Evolutionary conservation across 2,888 invertebrate genomes (phyloP).

Genomic region (Acrobasis suavella): DNA sequence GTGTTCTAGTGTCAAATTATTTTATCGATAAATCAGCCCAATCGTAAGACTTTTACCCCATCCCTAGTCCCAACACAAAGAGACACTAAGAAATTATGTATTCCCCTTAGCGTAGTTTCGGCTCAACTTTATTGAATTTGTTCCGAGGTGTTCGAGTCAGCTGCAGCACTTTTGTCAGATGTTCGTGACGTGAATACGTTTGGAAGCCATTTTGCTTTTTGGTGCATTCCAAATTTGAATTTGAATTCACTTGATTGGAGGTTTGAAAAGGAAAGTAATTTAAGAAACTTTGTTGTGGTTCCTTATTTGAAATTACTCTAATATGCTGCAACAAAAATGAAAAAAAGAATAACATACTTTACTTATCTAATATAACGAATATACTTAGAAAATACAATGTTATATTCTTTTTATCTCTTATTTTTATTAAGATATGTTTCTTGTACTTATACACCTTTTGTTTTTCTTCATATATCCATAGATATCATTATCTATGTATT

Average conservation of each 20-base stretch:
- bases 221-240: constrained; percentile 25
- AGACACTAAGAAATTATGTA: constrained; percentile 82
- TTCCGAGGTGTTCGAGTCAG: constrained; percentile 64
- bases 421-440: too few species aligned
- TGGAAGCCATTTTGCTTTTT: constrained; percentile 40
- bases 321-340: too few species aligned
- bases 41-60: constrained; percentile 28
- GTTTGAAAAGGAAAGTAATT: constrained; percentile 12
- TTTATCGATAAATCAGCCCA: too few species aligned
- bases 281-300: neutral
- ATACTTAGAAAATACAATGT: too few species aligned
- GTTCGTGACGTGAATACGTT: constrained; percentile 67
- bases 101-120: constrained; percentile 78
- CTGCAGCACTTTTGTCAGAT: constrained; percentile 75
- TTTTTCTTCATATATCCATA: too few species aligned
- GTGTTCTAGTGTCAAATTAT: too few species aligned
- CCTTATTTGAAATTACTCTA: neutral
- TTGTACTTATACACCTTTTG: too few species aligned
- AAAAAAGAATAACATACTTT: too few species aligned
- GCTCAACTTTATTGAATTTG: constrained; percentile 80
- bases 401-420: too few species aligned
- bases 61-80: constrained; percentile 68
- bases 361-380: too few species aligned
- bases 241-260: constrained; percentile 20
- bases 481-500: too few species aligned